Base-by-base conservation (phyloP, 1,140 invertebrate species). In the Laupala kohalensis region DNA sequence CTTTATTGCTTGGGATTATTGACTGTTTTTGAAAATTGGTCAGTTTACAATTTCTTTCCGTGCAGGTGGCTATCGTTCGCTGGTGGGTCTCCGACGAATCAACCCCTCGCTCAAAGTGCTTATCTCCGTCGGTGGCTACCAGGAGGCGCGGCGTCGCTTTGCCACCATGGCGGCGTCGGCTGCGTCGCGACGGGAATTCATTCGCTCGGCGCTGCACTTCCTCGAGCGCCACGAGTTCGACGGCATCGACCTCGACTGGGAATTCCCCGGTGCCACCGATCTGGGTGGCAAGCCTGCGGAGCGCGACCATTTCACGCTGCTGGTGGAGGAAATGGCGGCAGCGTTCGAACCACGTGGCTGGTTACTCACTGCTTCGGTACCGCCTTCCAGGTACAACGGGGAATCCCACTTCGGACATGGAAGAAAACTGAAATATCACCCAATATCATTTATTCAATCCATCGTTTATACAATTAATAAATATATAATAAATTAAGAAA, bases 241-340 rank as follows among this genome's bases (percentile, higher is more conserved):
- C 76, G 88, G 88, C 0, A 74, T 88, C 0, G 86, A 88, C 72
- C 76, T 89, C 2, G 84, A 88, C 67, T 89, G 87, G 87, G 82
- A 86, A 64, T 80, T 80, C 69, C 84, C 84, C 25, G 75, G 76
- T 28, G 80, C 79, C 23, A 75, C 76, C 70, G 82, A 84, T 71
- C 75, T 81, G 23, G 81, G 81, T 25, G 84, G 84, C 19, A 76
- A 73, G 19, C 53, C 74, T 26, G 77, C 76, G 23, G 86, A 87
- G 73, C 85, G 83, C 74, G 78, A 80, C n/a, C 82, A 85, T 69
- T 82, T 84, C 67, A 80, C 75, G 30, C 79, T 78, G 25, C 75
- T 84, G 5, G 74, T 85, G 1, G 81, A 84, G 77, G 86, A 86
- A 74, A 74, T 88, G 13, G 78, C 80, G 0, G 81, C 82, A 29